phyloP scores from a whole-genome alignment of 2,888 invertebrate genomes.

The Microctonus brassicae region DNA sequence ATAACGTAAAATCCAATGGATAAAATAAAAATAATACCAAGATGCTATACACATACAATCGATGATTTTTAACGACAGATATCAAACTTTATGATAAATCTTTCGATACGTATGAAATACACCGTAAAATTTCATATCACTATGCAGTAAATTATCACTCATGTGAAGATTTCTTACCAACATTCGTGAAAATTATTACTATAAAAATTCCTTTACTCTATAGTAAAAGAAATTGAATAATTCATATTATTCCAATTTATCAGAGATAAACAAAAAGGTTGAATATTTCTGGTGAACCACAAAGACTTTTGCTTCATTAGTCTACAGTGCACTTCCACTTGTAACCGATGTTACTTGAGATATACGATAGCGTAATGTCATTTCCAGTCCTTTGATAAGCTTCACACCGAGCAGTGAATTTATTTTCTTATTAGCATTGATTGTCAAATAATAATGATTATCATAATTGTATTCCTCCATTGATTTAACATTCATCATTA shows the following conservation, averaged over 20 bases:
- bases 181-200: background rate
- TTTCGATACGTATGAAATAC: constrained; percentile 27
- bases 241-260: background rate
- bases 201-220: background rate
- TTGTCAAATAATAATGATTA: background rate
- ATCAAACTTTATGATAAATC: constrained; percentile 30
- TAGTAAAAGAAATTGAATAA: background rate
- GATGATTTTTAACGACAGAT: constrained; percentile 15
- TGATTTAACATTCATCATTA: background rate
- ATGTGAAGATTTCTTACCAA: background rate
- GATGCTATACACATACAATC: background rate
- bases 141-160: constrained; percentile 37
- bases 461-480: background rate
- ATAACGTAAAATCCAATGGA: background rate
- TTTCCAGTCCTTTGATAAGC: background rate
- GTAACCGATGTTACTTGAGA: background rate
- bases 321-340: background rate
- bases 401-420: background rate
- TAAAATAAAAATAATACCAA: background rate
- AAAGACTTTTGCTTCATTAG: background rate
- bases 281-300: background rate
- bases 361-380: background rate
- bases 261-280: background rate
- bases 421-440: background rate
- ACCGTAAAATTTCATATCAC: constrained; percentile 45